Evolutionary conservation across 2,113 vertebrate species (phyloP), one percentile per base, ranked within the genome.

Genomic region (Morone saxatilis): DNA sequence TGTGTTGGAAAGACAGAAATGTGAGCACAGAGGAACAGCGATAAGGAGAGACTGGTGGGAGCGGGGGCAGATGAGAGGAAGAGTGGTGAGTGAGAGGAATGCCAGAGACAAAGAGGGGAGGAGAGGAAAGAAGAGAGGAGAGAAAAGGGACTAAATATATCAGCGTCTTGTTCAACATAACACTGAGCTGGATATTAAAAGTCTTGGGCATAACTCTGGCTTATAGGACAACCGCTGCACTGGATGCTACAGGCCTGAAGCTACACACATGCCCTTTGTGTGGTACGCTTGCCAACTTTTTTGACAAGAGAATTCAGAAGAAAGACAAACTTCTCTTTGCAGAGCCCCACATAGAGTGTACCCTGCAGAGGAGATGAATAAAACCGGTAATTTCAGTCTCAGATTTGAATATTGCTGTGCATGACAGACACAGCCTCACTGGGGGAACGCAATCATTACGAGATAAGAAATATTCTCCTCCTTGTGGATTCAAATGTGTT

Each of bases 41-140:
- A 94, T 93, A 93, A 93, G 90, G 74, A 77, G 71, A 76, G 89
- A 62, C 65, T 74, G 86, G 84, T 83, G 76, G 84, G 76, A 89
- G 78, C 63, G 54, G 84, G 83, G 76, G 78, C 80, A 87, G 85
- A 90, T 78, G 86, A 89, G 88, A 86, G 84, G 76, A 80, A 84
- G 77, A 89, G 88, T 78, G 87, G 81, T 78, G 85, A 92, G 84
- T 80, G 91, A 92, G 80, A 89, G 86, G 92, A 92, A 93, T 92
- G 86, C 87, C 79, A 38, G 77, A 88, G 82, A 80, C 77, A 88
- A 88, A 89, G 88, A 82, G 61, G 79, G 65, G 71, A 75, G 56
- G 76, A 86, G 70, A 76, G 83, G 83, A 50, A 54, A 71, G 76
- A 66, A 69, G 81, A 65, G 62, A 22, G 84, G 67, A 66, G 77